Percentiles rank a stretch among this genome's conserved stretches.
Evolutionary conservation across 2,888 invertebrate species (phyloP).

Genomic region (Drosophila infuscata): DNA sequence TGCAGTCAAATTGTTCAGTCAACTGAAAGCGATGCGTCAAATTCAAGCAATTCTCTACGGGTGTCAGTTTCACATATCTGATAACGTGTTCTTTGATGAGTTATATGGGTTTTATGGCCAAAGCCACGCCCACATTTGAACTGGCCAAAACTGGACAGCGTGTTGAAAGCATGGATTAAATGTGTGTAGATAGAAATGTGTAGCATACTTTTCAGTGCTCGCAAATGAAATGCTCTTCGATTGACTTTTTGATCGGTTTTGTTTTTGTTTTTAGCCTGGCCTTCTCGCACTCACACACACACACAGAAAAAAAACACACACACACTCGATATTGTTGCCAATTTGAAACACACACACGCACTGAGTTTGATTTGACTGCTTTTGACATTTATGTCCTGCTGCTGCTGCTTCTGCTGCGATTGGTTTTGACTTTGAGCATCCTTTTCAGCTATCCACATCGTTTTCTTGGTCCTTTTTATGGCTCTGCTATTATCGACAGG

Average conservation of each 20-base stretch:
- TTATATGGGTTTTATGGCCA: conserved; percentile 24
- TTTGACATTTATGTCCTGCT: conserved; percentile 74
- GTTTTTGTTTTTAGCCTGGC: conserved; percentile 44
- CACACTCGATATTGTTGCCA: conserved; percentile 34
- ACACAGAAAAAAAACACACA: neutral
- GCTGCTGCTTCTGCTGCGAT: conserved; percentile 3
- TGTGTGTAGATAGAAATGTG: neutral
- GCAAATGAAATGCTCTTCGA: conserved; percentile 27
- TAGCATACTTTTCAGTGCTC: conserved; percentile 57
- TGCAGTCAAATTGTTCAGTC: conserved; percentile 38
- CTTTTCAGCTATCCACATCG: conserved; percentile 57
- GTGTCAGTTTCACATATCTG: conserved; percentile 21
- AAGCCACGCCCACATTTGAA: conserved; percentile 15
- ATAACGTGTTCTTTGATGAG: conserved; percentile 34
- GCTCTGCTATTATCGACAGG: conserved; percentile 63
- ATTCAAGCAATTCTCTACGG: neutral
- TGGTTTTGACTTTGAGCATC: conserved; percentile 22
- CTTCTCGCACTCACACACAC: neutral
- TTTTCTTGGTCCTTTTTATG: conserved; percentile 73
- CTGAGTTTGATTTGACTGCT: conserved; percentile 70
- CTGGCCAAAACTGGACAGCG: conserved; percentile 16
- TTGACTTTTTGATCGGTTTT: conserved; percentile 38
- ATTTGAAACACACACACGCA: conserved; percentile 27
- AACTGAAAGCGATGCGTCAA: conserved; percentile 18
- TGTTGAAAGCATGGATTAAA: conserved; percentile 19